phyloP scores from a whole-genome alignment of 2,888 invertebrate species.

The Lepas anatifera region DNA sequence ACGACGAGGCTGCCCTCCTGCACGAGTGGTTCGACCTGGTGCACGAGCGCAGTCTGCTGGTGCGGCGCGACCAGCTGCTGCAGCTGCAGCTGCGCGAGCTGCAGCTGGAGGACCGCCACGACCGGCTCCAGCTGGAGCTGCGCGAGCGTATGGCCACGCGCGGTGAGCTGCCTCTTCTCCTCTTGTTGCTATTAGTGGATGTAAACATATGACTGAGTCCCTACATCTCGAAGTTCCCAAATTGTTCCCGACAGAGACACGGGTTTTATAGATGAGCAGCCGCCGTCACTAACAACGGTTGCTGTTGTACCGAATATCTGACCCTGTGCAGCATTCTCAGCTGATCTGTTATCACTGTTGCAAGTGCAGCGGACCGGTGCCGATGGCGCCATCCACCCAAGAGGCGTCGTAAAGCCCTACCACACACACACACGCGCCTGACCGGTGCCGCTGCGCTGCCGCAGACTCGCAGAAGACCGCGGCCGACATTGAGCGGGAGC shows the following conservation, averaged over 20 bases:
- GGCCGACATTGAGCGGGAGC: not conserved
- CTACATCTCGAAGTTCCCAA: too few relatives aligned
- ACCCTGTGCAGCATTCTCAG: too few relatives aligned
- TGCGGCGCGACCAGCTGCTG: constrained; percentile 61
- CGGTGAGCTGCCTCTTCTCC: constrained; percentile 32
- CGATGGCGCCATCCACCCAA: too few relatives aligned
- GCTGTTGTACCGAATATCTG: too few relatives aligned
- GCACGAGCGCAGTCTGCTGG: constrained; percentile 53
- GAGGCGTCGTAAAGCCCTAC: too few relatives aligned
- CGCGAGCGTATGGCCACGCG: constrained; percentile 39
- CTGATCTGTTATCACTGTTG: too few relatives aligned
- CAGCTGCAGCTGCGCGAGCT: constrained; percentile 65
- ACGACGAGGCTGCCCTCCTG: constrained; percentile 49
- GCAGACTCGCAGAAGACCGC: not conserved
- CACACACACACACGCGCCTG: constrained; percentile 43
- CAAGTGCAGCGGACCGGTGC: too few relatives aligned
- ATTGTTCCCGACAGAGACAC: too few relatives aligned
- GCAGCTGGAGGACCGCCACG: constrained; percentile 68
- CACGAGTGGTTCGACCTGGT: constrained; percentile 62
- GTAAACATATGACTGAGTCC: too few relatives aligned
- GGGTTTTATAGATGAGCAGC: too few relatives aligned
- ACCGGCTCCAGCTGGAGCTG: constrained; percentile 60
- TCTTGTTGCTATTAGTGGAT: too few relatives aligned
- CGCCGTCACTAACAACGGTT: too few relatives aligned
- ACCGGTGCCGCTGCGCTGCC: constrained; percentile 31